These are phyloP conservation scores for Malaclemys terrapin DNA, from an alignment of 2,113 vertebrate species.

Conservation along the genomic window DNA sequence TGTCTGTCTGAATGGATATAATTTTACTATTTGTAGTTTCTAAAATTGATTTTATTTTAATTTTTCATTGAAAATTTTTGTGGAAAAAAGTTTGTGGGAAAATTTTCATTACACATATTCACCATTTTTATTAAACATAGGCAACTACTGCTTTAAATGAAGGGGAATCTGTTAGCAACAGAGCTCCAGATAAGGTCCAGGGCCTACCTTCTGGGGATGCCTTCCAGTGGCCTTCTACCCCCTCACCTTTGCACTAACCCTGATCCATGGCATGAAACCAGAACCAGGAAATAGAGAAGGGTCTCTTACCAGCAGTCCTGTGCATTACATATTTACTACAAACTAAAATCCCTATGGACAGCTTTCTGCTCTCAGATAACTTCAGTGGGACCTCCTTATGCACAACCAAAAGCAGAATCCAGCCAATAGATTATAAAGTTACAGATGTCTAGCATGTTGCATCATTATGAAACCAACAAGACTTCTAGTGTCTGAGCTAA, in stretches of 20 bases:
- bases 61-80: background rate
- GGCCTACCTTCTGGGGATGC: background rate
- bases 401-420: background rate
- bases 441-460: background rate
- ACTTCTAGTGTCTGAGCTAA: background rate
- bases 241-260: background rate
- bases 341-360: background rate
- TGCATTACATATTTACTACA: background rate
- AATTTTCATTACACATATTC: background rate
- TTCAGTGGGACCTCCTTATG: background rate
- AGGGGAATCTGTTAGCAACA: background rate
- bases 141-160: background rate
- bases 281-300: background rate
- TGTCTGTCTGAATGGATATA: no score
- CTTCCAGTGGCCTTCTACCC: background rate
- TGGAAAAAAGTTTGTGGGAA: background rate
- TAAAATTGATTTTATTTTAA: background rate
- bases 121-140: background rate
- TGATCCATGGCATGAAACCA: background rate
- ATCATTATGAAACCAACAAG: background rate
- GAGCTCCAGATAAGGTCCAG: background rate
- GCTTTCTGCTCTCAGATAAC: background rate
- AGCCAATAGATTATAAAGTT: background rate
- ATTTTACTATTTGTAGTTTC: background rate
- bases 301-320: background rate